Conservation (phyloP, 2,113 vertebrate species). For the Pycnonotus jocosus region DNA sequence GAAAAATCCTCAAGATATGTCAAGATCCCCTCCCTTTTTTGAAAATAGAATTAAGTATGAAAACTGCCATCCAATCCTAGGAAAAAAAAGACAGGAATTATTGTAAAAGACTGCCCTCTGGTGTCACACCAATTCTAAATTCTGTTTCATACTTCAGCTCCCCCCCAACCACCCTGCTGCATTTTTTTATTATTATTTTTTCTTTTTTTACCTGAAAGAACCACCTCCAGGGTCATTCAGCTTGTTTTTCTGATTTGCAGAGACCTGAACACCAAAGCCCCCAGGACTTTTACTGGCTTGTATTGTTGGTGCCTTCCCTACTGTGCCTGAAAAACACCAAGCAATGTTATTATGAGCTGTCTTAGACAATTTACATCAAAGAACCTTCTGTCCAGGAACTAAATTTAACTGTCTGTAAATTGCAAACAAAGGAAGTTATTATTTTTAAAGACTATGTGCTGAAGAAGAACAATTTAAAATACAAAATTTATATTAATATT, state of each 20-base stretch:
- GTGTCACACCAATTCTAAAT: slow-evolving; percentile 63
- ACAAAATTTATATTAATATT: not conserved
- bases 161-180: not conserved
- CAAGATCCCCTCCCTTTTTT: not conserved
- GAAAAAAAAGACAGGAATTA: slow-evolving; percentile 36
- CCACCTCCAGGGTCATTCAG: slow-evolving; percentile 83
- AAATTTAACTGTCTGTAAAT: slow-evolving; percentile 75
- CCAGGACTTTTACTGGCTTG: slow-evolving; percentile 76
- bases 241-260: slow-evolving; percentile 87
- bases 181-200: not conserved
- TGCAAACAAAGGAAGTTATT: slow-evolving; percentile 59
- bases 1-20: not conserved
- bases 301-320: slow-evolving; percentile 78
- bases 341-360: slow-evolving; percentile 76
- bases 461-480: slow-evolving; percentile 25
- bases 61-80: not conserved
- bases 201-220: slow-evolving; percentile 80
- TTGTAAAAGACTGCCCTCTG: slow-evolving; percentile 88
- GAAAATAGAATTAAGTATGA: not conserved
- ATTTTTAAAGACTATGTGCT: slow-evolving; percentile 45
- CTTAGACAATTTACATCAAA: slow-evolving; percentile 76
- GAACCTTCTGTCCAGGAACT: slow-evolving; percentile 73
- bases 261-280: slow-evolving; percentile 79
- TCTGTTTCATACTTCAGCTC: not conserved
- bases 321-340: slow-evolving; percentile 77